Base-by-base conservation (phyloP, 2,888 invertebrate genomes). In the Lasioglossum pauxillum region DNA sequence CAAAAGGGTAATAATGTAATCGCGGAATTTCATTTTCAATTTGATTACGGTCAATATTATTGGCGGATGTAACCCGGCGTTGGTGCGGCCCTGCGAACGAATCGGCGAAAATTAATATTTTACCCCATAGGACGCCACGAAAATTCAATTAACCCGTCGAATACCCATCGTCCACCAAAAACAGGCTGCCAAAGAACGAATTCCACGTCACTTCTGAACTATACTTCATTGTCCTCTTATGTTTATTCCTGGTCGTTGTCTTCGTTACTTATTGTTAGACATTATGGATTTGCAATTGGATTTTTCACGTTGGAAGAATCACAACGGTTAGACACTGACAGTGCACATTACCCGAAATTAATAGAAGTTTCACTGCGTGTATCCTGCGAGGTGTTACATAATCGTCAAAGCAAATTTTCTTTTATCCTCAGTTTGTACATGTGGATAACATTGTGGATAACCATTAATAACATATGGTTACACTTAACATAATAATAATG, bases 21-120 rank as follows among this genome's bases (percentile, higher is more conserved):
- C 67, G 60, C 23, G 27, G 14, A 64, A 75, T 46, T 23, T 53
- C 73, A 19, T 72, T 46, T 57, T 27, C 41, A 31, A 44, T 27
- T 72, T 38, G 27, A n/a, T 19, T 57, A 67, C 77, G 69, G 71
- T 71, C 71, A 71, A 71, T 71, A 71, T 74, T 74, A 23, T 35
- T 49, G 49, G 5, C 71, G 71, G 41, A 53, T 41, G 38, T 49
- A 38, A 10, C n/a, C 35, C 64, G 19, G 31, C 23, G 57, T 57
- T 57, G 64, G 16, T 16, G 31, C 31, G 5, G 64, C 38, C 38
- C 41, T 10, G 53, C 67, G 35, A 38, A 77, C 35, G 35, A 57
- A 46, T 35, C 74, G 60, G 19, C n/a, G 73, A 44, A 44, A 23
- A 38, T 71, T 67, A 38, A 38, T 74, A 74, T 74, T 49, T 74